A percentile compares a stretch with the other conserved stretches of the same genome.
phyloP scores from a whole-genome alignment of 2,888 invertebrate species.

The Scaptomyza polygonia region DNA sequence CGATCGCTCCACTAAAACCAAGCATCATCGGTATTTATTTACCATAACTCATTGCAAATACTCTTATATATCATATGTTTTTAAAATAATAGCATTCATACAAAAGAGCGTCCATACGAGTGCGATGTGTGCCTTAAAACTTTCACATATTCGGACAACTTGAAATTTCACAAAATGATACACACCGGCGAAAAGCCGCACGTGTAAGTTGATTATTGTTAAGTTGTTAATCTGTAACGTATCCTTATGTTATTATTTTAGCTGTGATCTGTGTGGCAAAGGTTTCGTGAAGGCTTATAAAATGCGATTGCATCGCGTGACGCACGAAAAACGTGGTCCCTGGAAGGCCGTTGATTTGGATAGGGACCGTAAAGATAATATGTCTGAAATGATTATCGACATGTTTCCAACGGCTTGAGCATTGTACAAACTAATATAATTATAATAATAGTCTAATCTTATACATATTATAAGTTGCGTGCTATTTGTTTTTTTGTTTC shows the following conservation, averaged over 20 bases:
- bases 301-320: slow-evolving; percentile 77
- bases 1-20: slow-evolving; percentile 84
- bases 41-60: no score
- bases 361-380: slow-evolving; percentile 41
- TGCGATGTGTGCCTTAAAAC: slow-evolving; percentile 82
- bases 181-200: slow-evolving; percentile 83
- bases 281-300: slow-evolving; percentile 81
- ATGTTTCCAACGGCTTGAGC: slow-evolving; percentile 26
- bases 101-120: slow-evolving; percentile 82
- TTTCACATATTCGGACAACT: slow-evolving; percentile 82
- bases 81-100: slow-evolving; percentile 71
- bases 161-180: slow-evolving; percentile 83
- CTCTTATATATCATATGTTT: not conserved
- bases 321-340: slow-evolving; percentile 70
- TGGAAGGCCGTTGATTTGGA: slow-evolving; percentile 44
- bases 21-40: slow-evolving; percentile 82
- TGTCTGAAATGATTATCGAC: slow-evolving; percentile 46
- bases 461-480: slow-evolving; percentile 26
- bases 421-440: slow-evolving; percentile 36
- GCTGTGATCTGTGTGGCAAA: slow-evolving; percentile 81
- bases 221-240: not conserved
- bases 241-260: slow-evolving; percentile 21
- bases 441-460: slow-evolving; percentile 30
- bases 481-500: slow-evolving; percentile 27
- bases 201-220: slow-evolving; percentile 65